phyloP scores from a whole-genome alignment of 2,888 invertebrate genomes.

The Tuberolachnus salignus region DNA sequence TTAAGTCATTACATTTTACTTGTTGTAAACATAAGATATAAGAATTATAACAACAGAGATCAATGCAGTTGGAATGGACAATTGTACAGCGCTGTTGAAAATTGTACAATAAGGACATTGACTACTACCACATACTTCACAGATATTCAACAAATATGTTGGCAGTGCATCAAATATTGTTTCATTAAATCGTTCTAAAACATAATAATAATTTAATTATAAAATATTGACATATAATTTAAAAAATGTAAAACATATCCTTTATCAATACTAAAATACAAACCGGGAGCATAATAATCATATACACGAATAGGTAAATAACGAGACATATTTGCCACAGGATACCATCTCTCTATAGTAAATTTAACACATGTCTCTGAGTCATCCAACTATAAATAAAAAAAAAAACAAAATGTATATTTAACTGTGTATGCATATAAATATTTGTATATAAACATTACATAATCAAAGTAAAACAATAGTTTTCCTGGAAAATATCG shows the following conservation, averaged over 20 bases:
- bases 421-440: not conserved
- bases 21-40: constrained; percentile 3
- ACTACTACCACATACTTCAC: constrained; percentile 92
- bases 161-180: constrained; percentile 86
- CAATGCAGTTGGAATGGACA: constrained; percentile 13
- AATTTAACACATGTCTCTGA: constrained; percentile 89
- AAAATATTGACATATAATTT: constrained; percentile 11
- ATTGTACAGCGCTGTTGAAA: constrained; percentile 71
- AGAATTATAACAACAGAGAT: constrained; percentile 17
- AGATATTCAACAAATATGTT: constrained; percentile 86
- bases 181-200: constrained; percentile 88
- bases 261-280: constrained; percentile 21
- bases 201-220: constrained; percentile 19
- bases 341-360: constrained; percentile 92
- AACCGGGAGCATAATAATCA: constrained; percentile 95
- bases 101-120: constrained; percentile 92
- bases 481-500: constrained; percentile 81
- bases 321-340: constrained; percentile 94
- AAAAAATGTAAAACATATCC: not conserved
- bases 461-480: constrained; percentile 91
- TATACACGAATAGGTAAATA: constrained; percentile 88
- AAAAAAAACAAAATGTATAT: constrained; percentile 56
- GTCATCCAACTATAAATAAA: constrained; percentile 72
- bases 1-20: constrained; percentile 16
- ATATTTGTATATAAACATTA: constrained; percentile 65